These are phyloP conservation scores for Cisticola juncidis DNA, from an alignment of 2,113 vertebrate species.

Conservation along the genomic window DNA sequence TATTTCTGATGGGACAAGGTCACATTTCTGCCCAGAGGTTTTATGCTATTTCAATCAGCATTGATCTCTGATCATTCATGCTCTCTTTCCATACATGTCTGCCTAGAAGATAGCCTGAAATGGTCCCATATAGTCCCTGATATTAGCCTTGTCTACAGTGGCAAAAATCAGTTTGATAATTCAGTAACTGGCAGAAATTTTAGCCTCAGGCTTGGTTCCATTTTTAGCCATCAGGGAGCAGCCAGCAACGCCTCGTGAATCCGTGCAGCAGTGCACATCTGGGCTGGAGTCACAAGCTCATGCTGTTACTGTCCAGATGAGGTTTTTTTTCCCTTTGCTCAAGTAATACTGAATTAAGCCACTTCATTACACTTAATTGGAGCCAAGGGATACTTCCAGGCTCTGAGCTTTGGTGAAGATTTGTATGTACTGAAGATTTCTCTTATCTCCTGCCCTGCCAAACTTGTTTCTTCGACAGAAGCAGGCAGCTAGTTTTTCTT, in stretches of 20 bases:
- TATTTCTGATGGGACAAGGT: neutral
- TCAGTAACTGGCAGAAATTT: neutral
- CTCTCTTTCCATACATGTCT: neutral
- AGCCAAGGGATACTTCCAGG: conserved; percentile 21
- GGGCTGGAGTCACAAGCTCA: conserved; percentile 19
- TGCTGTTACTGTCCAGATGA: neutral
- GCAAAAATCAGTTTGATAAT: neutral
- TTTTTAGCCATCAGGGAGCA: neutral
- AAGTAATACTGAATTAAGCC: conserved; percentile 43
- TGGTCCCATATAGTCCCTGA: neutral
- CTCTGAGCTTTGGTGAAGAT: neutral
- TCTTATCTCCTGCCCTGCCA: neutral
- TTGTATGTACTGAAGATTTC: neutral
- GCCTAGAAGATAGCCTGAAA: neutral
- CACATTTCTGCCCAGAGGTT: neutral
- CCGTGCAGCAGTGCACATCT: neutral
- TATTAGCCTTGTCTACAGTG: neutral
- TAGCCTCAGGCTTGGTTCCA: neutral
- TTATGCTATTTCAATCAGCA: neutral
- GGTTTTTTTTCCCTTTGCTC: neutral
- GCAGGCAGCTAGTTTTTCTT: neutral
- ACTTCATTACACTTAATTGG: conserved; percentile 49
- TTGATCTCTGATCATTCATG: neutral
- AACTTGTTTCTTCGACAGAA: neutral
- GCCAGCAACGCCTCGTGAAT: neutral